These are phyloP conservation scores for Phalacrocorax carbo DNA, from an alignment of 2,113 vertebrate genomes.

Conservation along the genomic window DNA sequence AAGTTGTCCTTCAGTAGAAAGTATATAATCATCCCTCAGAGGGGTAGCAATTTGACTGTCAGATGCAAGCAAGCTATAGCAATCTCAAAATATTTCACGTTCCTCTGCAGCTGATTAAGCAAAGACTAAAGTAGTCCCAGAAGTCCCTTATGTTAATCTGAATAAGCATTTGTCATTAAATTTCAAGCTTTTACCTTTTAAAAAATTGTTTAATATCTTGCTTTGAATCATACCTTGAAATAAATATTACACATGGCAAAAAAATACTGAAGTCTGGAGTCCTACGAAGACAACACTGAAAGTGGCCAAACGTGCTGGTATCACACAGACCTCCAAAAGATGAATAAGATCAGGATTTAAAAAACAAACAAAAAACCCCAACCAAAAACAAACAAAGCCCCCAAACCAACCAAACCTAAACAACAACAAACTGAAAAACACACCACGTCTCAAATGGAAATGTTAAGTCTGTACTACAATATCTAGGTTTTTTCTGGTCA, in stretches of 20 bases:
- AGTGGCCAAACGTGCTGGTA: background rate
- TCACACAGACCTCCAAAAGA: background rate
- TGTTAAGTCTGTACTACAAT: background rate
- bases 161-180: background rate
- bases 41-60: background rate
- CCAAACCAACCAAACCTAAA: background rate
- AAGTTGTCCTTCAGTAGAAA: background rate
- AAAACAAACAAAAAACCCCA: background rate
- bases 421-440: background rate
- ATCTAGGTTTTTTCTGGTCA: background rate
- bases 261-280: background rate
- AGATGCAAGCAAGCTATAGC: background rate
- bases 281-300: background rate
- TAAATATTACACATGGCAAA: conserved; percentile 48
- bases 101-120: background rate
- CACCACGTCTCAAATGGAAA: background rate
- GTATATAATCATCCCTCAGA: background rate
- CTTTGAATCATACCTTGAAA: conserved; percentile 50
- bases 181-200: background rate
- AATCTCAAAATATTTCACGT: conserved; percentile 21
- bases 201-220: background rate
- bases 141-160: background rate
- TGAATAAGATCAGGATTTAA: background rate
- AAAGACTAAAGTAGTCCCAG: background rate
- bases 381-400: background rate